phyloP scores from a whole-genome alignment of 2,797 vertebrate genomes.

The Lithobates sylvaticus region DNA sequence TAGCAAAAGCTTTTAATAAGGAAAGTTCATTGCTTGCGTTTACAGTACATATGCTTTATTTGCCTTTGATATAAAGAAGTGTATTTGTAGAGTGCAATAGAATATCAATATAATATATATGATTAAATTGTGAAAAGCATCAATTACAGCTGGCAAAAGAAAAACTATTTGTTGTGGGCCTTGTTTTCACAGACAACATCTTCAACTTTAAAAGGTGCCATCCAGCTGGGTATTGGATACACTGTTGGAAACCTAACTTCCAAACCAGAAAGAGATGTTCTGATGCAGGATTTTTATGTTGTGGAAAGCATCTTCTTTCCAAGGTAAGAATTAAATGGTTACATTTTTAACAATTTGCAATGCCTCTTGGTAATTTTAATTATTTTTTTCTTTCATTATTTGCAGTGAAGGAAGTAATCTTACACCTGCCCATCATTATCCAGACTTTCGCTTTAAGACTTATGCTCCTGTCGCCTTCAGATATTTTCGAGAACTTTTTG shows the following conservation, averaged over 20 bases:
- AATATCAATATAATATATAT: background rate
- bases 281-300: conserved; percentile 98
- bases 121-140: too few species aligned
- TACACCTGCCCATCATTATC: conserved; percentile 94
- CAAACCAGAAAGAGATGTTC: conserved; percentile 94
- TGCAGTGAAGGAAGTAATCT: conserved; percentile 95
- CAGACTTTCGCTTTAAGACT: conserved; percentile 97
- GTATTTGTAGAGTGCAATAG: too few species aligned
- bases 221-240: conserved; percentile 97
- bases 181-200: conserved; percentile 88
- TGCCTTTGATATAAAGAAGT: too few species aligned
- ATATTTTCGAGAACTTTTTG: conserved; percentile 96
- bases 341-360: background rate
- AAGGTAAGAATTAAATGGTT: conserved; percentile 74
- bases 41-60: background rate
- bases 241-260: conserved; percentile 97
- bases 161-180: background rate
- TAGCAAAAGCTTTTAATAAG: too few species aligned
- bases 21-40: too few species aligned
- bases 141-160: too few species aligned
- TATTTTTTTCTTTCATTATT: background rate
- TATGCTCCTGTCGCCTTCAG: conserved; percentile 96
- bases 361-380: background rate
- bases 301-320: conserved; percentile 99
- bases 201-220: conserved; percentile 94